A percentile compares a stretch with the other conserved stretches of the same genome.
These are phyloP conservation scores for Agrochola litura DNA, from an alignment of 2,888 invertebrate species.

Conservation along the genomic window DNA sequence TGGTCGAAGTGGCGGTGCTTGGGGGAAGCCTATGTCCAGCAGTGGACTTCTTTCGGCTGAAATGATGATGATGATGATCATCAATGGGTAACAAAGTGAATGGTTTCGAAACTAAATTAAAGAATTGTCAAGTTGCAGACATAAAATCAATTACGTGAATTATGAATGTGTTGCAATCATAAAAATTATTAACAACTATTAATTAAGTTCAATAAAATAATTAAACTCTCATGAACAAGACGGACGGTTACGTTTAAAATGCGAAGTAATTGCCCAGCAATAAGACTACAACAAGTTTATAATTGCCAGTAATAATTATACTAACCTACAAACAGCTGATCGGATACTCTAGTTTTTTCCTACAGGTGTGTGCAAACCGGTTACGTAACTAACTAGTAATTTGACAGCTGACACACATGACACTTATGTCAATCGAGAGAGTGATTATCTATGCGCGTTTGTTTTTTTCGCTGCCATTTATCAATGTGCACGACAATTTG, in stretches of 20 bases:
- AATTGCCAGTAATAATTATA: slow-evolving; percentile 62
- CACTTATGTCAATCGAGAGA: slow-evolving; percentile 68
- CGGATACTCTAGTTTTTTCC: slow-evolving; percentile 65
- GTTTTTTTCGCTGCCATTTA: slow-evolving; percentile 42
- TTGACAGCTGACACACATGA: slow-evolving; percentile 81
- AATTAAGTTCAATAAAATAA: slow-evolving; percentile 60
- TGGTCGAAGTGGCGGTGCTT: no score
- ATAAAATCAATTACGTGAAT: slow-evolving; percentile 19
- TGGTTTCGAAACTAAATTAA: slow-evolving; percentile 3
- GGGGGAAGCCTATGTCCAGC: no score
- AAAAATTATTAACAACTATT: slow-evolving; percentile 41
- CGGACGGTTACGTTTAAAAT: slow-evolving; percentile 52
- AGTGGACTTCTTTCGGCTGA: no score
- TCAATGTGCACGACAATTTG: slow-evolving; percentile 46
- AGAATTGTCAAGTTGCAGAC: slow-evolving; percentile 16
- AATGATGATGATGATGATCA: neutral
- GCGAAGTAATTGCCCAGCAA: slow-evolving; percentile 56
- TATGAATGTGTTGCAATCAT: slow-evolving; percentile 29
- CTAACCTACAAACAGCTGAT: slow-evolving; percentile 72
- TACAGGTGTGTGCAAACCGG: slow-evolving; percentile 76
- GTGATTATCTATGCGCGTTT: slow-evolving; percentile 51
- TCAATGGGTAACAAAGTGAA: neutral
- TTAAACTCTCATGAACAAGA: slow-evolving; percentile 49
- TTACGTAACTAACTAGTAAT: slow-evolving; percentile 71
- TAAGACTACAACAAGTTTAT: slow-evolving; percentile 60